Conservation (phyloP, 2,888 invertebrate genomes). For the Terebella lapidaria region DNA sequence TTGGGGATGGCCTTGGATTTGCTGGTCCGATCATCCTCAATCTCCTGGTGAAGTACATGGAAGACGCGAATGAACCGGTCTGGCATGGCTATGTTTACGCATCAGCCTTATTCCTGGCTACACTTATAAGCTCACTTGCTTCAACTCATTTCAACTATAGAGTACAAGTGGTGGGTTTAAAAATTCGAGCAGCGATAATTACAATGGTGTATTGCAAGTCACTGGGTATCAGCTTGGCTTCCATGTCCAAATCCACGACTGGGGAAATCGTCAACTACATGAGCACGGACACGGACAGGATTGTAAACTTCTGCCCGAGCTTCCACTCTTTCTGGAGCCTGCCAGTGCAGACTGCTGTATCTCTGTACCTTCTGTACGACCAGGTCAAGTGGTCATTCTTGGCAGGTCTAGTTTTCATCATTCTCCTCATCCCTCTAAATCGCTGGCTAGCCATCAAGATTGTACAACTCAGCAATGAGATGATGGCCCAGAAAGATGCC, state of each 20-base stretch:
- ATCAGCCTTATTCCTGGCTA: slow-evolving; percentile 62
- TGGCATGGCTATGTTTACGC: slow-evolving; percentile 58
- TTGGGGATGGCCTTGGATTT: slow-evolving; percentile 79
- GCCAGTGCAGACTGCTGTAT: slow-evolving; percentile 68
- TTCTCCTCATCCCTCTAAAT: slow-evolving; percentile 88
- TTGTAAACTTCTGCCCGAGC: slow-evolving; percentile 91
- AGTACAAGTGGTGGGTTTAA: slow-evolving; percentile 55
- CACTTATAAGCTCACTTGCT: slow-evolving; percentile 71
- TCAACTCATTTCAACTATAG: slow-evolving; percentile 82
- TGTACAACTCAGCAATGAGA: slow-evolving; percentile 72
- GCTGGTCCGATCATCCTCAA: slow-evolving; percentile 84
- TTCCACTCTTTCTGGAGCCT: slow-evolving; percentile 97
- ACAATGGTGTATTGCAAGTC: slow-evolving; percentile 75
- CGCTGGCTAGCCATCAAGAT: slow-evolving; percentile 84
- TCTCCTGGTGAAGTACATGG: slow-evolving; percentile 72
- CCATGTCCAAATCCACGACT: slow-evolving; percentile 53
- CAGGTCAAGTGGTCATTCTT: slow-evolving; percentile 75
- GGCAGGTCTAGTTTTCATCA: slow-evolving; percentile 80
- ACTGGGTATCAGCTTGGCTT: slow-evolving; percentile 55
- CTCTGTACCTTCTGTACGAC: slow-evolving; percentile 36
- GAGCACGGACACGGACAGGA: slow-evolving; percentile 92
- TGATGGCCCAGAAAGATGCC: slow-evolving; percentile 88
- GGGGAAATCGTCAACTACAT: slow-evolving; percentile 94
- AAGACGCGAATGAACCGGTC: slow-evolving; percentile 64
- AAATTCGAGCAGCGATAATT: slow-evolving; percentile 80